Evolutionary conservation across 2,797 vertebrate genomes (phyloP).

Genomic region (Rhynchonycteris naso): DNA sequence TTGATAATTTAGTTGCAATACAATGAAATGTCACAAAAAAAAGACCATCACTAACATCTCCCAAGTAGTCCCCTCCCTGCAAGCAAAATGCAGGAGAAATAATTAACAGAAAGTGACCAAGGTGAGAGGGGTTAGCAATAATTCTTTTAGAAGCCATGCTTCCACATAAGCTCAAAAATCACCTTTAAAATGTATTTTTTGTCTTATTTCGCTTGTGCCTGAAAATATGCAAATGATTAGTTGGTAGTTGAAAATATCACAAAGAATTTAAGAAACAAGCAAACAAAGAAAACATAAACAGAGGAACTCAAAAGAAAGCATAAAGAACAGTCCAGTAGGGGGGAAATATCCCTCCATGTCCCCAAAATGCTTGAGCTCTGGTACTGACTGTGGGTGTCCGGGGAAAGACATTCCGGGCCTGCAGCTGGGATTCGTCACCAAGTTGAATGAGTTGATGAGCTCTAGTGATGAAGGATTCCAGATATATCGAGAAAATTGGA

Average conservation of each 20-base stretch:
- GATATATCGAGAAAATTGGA: conserved; percentile 30
- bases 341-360: fast-evolving
- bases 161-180: neutral
- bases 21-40: neutral
- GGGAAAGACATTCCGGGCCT: fast-evolving
- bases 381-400: neutral
- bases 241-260: neutral
- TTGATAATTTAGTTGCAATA: neutral
- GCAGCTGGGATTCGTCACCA: neutral
- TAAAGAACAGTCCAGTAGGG: neutral
- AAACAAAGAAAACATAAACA: neutral
- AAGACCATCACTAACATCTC: neutral
- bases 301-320: neutral
- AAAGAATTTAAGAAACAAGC: neutral
- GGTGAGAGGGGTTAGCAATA: too few species aligned
- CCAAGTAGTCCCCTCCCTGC: neutral
- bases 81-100: neutral
- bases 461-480: neutral
- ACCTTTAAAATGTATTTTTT: neutral
- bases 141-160: neutral
- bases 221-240: neutral
- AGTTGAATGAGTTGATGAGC: neutral
- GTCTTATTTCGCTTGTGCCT: neutral
- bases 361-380: neutral
- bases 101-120: neutral